These are phyloP conservation scores for Orchesellides sinensis DNA, from an alignment of 2,888 invertebrate species.

Conservation along the genomic window DNA sequence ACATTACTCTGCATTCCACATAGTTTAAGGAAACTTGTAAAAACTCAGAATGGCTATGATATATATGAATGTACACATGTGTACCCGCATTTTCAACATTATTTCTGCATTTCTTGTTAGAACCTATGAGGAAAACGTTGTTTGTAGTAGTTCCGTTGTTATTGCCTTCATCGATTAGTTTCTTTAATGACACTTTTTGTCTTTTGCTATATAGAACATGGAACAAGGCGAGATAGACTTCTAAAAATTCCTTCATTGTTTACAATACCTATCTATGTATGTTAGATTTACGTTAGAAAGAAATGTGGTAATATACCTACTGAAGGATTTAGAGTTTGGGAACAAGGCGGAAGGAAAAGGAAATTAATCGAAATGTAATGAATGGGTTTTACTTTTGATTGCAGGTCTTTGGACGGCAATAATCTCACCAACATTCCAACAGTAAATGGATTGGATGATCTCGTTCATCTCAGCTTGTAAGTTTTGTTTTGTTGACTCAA, in stretches of 20 bases:
- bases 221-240: too few relatives aligned
- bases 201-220: too few relatives aligned
- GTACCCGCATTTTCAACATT: too few relatives aligned
- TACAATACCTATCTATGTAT: too few relatives aligned
- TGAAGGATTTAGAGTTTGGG: neutral
- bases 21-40: conserved; percentile 5
- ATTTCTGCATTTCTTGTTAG: too few relatives aligned
- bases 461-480: conserved; percentile 79
- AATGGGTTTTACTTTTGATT: conserved; percentile 66
- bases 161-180: conserved; percentile 56
- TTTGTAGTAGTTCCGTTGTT: conserved; percentile 12
- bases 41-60: neutral
- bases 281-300: too few relatives aligned
- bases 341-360: neutral
- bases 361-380: conserved; percentile 31
- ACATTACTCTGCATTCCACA: conserved; percentile 14
- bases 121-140: neutral
- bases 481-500: conserved; percentile 75
- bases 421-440: conserved; percentile 80
- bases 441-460: conserved; percentile 76
- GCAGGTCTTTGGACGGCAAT: conserved; percentile 81
- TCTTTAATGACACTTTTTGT: conserved; percentile 59
- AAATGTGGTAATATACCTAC: too few relatives aligned
- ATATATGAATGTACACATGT: neutral
- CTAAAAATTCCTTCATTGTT: too few relatives aligned